Evolutionary conservation across 2,113 vertebrate genomes (phyloP).

Genomic region (Cisticola juncidis): DNA sequence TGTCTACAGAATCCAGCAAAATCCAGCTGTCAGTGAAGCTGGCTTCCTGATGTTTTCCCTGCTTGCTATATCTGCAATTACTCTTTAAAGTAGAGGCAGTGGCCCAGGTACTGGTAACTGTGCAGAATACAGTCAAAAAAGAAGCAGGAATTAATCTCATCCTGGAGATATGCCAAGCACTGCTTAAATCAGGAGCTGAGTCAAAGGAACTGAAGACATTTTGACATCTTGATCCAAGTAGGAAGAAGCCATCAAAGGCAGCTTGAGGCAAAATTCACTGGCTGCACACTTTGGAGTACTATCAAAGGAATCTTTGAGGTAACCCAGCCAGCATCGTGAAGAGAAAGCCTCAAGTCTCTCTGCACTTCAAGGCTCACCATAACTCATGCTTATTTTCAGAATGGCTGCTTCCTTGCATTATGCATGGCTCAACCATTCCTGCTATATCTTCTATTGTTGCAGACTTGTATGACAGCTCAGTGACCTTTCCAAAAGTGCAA

Average conservation of each 20-base stretch:
- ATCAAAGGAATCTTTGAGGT: slow-evolving; percentile 62
- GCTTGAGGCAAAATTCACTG: slow-evolving; percentile 47
- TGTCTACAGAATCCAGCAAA: not conserved
- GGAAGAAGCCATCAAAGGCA: slow-evolving; percentile 59
- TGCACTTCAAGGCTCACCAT: slow-evolving; percentile 17
- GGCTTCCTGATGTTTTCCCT: not conserved
- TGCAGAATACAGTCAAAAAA: not conserved
- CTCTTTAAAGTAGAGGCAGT: not conserved
- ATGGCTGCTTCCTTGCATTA: not conserved
- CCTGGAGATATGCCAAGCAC: slow-evolving; percentile 2
- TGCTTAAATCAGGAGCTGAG: slow-evolving; percentile 49
- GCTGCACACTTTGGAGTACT: slow-evolving; percentile 38
- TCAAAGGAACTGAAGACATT: slow-evolving; percentile 54
- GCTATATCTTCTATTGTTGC: not conserved
- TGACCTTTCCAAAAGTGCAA: not conserved
- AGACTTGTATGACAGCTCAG: not conserved
- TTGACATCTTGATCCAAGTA: slow-evolving; percentile 69
- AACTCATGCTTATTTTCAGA: slow-evolving; percentile 27
- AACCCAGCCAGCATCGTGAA: slow-evolving; percentile 15
- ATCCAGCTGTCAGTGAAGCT: not conserved
- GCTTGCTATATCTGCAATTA: not conserved
- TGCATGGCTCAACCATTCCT: not conserved
- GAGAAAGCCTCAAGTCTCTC: slow-evolving; percentile 42
- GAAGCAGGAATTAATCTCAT: slow-evolving; percentile 28
- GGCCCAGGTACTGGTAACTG: not conserved